These are phyloP conservation scores for Tetrapedia diversipes DNA, from an alignment of 2,888 invertebrate species.

Conservation along the genomic window DNA sequence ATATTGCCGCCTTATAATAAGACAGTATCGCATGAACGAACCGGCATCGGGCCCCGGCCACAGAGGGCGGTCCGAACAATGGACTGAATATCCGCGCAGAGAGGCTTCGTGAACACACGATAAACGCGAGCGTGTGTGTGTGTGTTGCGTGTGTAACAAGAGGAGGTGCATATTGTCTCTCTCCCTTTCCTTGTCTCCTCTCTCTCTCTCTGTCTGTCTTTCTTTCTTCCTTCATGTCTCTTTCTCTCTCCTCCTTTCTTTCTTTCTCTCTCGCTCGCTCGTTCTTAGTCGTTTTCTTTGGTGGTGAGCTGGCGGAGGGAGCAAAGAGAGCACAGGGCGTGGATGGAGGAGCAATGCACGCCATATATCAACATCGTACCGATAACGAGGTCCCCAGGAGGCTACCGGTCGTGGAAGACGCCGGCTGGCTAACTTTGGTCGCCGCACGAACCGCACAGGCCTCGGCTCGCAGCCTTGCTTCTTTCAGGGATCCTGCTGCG, in stretches of 20 bases:
- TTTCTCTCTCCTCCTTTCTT: not conserved
- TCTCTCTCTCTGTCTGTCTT: not conserved
- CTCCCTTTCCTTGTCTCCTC: too few species aligned
- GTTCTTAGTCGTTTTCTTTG: not conserved
- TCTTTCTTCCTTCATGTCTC: slow-evolving; percentile 4
- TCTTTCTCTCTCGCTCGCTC: not conserved
- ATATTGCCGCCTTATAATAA: slow-evolving; percentile 80
- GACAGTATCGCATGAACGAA: slow-evolving; percentile 78
- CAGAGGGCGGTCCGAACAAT: slow-evolving; percentile 77
- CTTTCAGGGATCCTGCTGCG: slow-evolving; percentile 65
- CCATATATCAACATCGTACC: slow-evolving; percentile 81
- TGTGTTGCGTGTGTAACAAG: slow-evolving; percentile 64
- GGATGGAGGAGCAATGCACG: slow-evolving; percentile 77
- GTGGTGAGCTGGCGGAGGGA: slow-evolving; percentile 10
- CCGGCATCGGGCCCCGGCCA: slow-evolving; percentile 68
- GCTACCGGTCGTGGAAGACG: slow-evolving; percentile 76
- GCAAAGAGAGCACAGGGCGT: slow-evolving; percentile 70
- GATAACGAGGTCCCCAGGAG: slow-evolving; percentile 81
- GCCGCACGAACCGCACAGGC: slow-evolving; percentile 45
- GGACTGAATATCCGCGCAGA: slow-evolving; percentile 68
- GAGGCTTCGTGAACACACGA: slow-evolving; percentile 9
- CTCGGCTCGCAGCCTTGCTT: slow-evolving; percentile 15
- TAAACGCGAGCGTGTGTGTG: slow-evolving; percentile 20
- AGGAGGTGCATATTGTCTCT: slow-evolving; percentile 34
- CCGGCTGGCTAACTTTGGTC: slow-evolving; percentile 62